Percentiles rank a stretch among this genome's conserved stretches.
These are phyloP conservation scores for Kradibia gibbosae DNA, from an alignment of 1,140 invertebrate species.

Conservation along the genomic window DNA sequence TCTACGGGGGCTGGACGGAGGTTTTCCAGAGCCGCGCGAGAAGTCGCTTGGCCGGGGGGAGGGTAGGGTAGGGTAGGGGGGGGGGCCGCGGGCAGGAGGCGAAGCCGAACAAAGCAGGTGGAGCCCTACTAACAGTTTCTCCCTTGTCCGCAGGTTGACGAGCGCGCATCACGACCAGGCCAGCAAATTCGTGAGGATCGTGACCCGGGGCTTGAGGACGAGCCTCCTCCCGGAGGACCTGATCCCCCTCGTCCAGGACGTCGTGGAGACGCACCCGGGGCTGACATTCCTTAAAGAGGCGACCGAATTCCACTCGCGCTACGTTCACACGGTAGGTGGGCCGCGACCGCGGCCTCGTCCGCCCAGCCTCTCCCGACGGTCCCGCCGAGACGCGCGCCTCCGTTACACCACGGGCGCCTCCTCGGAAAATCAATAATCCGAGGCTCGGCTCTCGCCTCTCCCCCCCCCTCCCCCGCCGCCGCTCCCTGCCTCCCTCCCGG, in stretches of 20 bases:
- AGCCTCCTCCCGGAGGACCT: conserved; percentile 89
- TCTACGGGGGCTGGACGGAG: no score
- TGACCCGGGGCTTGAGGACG: conserved; percentile 79
- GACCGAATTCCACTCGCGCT: conserved; percentile 98
- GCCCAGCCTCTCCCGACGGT: not conserved
- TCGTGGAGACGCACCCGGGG: conserved; percentile 99
- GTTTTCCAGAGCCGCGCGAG: no score
- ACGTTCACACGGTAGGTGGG: conserved; percentile 91
- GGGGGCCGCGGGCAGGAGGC: no score
- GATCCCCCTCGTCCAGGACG: conserved; percentile 94
- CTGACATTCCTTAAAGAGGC: conserved; percentile 97
- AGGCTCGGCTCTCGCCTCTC: not conserved
- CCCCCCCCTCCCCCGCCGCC: not conserved
- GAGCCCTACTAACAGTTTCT: no score
- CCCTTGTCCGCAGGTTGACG: conserved; percentile 78
- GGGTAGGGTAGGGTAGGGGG: no score
- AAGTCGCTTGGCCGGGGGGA: no score
- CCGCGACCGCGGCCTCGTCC: not conserved
- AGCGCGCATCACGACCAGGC: conserved; percentile 89
- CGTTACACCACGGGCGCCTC: not conserved
- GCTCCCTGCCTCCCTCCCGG: not conserved
- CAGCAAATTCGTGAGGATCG: conserved; percentile 90
- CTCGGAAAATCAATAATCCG: conserved; percentile 13
- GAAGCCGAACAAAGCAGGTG: no score
- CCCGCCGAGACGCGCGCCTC: not conserved